These are phyloP conservation scores for Pantelozetes paolii DNA, from an alignment of 2,888 invertebrate genomes.

Conservation along the genomic window DNA sequence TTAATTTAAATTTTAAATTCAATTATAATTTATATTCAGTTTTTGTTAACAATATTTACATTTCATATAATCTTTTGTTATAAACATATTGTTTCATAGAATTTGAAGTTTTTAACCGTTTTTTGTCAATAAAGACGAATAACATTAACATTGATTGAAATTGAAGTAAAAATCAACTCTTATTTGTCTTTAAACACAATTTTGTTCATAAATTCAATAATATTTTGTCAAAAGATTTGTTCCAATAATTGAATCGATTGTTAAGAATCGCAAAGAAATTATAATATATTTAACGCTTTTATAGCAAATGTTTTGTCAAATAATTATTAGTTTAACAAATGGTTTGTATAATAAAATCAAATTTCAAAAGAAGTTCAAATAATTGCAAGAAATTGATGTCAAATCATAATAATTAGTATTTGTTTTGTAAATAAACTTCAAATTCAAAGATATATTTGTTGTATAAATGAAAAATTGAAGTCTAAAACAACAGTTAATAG, in stretches of 20 bases:
- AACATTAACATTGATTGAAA: background rate
- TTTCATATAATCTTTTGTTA: background rate
- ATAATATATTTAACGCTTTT: background rate
- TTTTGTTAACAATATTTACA: background rate
- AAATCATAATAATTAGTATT: no score
- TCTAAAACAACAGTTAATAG: constrained; percentile 4
- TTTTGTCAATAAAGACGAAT: background rate
- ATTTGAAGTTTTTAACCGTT: background rate
- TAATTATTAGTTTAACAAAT: no score
- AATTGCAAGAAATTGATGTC: no score
- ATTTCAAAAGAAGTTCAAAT: no score
- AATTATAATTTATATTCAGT: background rate
- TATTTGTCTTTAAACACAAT: background rate
- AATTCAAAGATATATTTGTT: no score
- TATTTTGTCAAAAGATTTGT: constrained; percentile 19
- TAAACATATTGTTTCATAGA: background rate
- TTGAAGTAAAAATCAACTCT: background rate
- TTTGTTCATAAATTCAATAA: background rate
- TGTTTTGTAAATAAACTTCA: no score
- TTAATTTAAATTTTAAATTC: constrained; percentile 1
- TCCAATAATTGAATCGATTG: constrained; percentile 20
- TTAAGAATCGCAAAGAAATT: constrained; percentile 25
- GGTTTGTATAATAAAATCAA: no score
- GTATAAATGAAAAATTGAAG: no score
- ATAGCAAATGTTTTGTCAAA: background rate